Conservation (phyloP, 2,797 vertebrate species). For the Sebastes aleutianus region DNA sequence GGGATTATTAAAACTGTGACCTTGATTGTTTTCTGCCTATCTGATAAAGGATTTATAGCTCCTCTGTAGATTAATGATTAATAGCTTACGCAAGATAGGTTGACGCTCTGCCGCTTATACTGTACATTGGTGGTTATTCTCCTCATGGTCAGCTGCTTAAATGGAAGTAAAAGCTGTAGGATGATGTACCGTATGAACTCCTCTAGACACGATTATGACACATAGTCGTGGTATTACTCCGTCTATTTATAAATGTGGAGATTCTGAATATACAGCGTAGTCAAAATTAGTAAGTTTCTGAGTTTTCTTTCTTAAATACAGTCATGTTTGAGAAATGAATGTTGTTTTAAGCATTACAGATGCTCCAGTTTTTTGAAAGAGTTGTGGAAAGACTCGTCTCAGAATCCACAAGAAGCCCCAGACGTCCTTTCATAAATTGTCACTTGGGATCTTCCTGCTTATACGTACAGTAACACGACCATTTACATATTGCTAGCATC, state of each 20-base stretch:
- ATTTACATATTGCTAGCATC: conserved; percentile 50
- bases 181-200: neutral
- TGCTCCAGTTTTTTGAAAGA: neutral
- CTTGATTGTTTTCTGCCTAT: conserved; percentile 16
- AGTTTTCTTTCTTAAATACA: neutral
- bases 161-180: neutral
- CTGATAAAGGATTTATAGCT: conserved; percentile 34
- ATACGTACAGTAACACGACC: neutral
- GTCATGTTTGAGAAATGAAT: neutral
- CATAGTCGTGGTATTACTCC: neutral
- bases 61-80: conserved; percentile 35
- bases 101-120: neutral
- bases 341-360: neutral
- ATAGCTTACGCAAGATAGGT: neutral
- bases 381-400: neutral
- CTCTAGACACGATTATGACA: neutral
- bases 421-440: conserved; percentile 12
- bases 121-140: neutral
- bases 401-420: neutral
- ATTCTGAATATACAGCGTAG: neutral
- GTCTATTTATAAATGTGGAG: neutral
- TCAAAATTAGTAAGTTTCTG: neutral
- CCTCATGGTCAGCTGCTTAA: neutral
- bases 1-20: conserved; percentile 31
- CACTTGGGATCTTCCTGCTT: conserved; percentile 25